phyloP scores from a whole-genome alignment of 2,113 vertebrate species.

The Rattus rattus region DNA sequence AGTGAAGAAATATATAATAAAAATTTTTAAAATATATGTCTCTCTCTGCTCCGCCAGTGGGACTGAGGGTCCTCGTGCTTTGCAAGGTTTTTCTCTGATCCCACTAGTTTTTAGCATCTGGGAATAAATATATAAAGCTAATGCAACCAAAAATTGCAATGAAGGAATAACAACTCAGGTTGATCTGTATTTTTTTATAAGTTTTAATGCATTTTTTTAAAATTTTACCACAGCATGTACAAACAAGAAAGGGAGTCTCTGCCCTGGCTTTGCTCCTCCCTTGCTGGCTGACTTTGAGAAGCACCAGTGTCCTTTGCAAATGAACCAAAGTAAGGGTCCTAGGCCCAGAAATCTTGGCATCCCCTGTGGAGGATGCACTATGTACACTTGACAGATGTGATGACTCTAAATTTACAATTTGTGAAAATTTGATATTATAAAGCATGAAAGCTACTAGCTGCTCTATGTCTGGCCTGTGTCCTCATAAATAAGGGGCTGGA shows the following conservation, averaged over 20 bases:
- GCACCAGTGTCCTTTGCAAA: not conserved
- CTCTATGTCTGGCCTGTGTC: not conserved
- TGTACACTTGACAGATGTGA: not conserved
- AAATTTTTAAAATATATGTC: not conserved
- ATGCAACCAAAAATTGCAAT: not conserved
- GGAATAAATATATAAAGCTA: not conserved
- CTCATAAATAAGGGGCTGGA: not conserved
- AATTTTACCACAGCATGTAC: not conserved
- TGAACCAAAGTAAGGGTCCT: not conserved
- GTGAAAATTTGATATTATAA: not conserved
- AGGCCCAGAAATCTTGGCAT: constrained; percentile 27
- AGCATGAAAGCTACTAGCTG: not conserved
- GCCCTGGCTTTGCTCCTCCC: not conserved
- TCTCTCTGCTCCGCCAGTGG: not conserved
- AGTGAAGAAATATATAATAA: too few species aligned
- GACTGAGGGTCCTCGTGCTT: not conserved
- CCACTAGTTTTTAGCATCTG: not conserved
- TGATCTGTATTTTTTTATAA: not conserved
- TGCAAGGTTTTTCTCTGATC: not conserved
- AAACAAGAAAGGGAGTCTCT: not conserved
- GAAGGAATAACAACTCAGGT: not conserved
- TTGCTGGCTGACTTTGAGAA: not conserved
- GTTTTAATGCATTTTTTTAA: not conserved
- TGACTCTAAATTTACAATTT: not conserved
- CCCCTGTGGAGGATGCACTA: not conserved